phyloP scores from a whole-genome alignment of 2,113 vertebrate species.

The Mellivora capensis region DNA sequence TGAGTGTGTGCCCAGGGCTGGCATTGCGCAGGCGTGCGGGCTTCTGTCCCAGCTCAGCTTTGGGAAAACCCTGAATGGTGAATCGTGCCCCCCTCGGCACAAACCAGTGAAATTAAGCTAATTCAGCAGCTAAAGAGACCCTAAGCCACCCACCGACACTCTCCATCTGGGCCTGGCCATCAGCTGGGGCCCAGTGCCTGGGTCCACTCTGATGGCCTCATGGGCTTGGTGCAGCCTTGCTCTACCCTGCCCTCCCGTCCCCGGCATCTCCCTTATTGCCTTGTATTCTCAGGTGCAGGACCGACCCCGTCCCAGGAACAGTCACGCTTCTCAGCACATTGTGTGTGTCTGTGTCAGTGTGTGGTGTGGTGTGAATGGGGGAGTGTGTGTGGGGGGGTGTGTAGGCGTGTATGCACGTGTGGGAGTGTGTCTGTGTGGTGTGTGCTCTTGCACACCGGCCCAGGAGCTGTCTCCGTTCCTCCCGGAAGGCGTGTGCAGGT shows the following conservation, averaged over 20 bases:
- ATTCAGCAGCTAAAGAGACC: neutral
- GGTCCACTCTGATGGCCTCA: neutral
- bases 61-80: neutral
- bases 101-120: neutral
- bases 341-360: neutral
- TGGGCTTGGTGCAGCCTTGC: neutral
- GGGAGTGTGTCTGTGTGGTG: rapidly evolving
- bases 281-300: neutral
- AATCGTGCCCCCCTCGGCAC: too few species aligned
- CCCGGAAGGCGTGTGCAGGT: neutral
- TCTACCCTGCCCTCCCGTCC: neutral
- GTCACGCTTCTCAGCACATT: neutral
- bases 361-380: too few species aligned
- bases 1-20: too few species aligned
- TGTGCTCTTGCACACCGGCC: neutral
- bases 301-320: neutral
- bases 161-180: neutral
- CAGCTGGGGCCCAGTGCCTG: neutral
- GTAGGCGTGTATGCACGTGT: too few species aligned
- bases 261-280: neutral
- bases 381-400: neutral
- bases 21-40: rapidly evolving
- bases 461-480: neutral
- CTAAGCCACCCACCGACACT: neutral
- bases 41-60: neutral